These are phyloP conservation scores for Mechanitis messenoides DNA, from an alignment of 2,888 invertebrate genomes.

Conservation along the genomic window DNA sequence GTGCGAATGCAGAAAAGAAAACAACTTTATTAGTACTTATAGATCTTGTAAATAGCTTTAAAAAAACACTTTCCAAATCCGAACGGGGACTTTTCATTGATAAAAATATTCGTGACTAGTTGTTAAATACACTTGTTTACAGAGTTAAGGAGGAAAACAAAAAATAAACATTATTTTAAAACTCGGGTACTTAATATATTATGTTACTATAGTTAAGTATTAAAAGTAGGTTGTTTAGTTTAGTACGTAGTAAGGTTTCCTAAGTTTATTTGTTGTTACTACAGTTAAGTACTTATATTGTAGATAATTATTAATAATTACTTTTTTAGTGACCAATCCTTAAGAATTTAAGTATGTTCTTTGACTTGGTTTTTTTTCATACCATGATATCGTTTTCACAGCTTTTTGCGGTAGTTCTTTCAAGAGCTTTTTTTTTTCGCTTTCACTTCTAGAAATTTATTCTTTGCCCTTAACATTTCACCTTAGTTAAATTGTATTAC, in stretches of 20 bases:
- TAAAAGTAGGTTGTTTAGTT: not conserved
- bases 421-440: no score
- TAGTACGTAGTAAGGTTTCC: constrained; percentile 3
- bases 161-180: not conserved
- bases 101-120: not conserved
- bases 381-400: no score
- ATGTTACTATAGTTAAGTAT: not conserved
- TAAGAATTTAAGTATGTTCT: no score
- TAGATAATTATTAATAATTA: no score
- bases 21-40: constrained; percentile 15
- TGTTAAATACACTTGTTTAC: no score
- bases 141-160: not conserved
- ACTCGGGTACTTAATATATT: not conserved
- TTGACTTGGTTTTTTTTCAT: no score
- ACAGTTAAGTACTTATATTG: no score
- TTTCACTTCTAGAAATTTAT: no score
- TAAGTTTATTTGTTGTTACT: not conserved
- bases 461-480: no score
- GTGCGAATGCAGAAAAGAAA: constrained; percentile 9
- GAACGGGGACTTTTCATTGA: not conserved
- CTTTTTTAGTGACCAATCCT: no score
- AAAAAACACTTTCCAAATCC: not conserved
- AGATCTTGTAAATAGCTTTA: not conserved
- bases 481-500: no score
- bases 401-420: no score